Evolutionary conservation across 2,797 vertebrate species (phyloP), one percentile per base, ranked within the genome.

Genomic region (Crocodylus rhombifer): DNA sequence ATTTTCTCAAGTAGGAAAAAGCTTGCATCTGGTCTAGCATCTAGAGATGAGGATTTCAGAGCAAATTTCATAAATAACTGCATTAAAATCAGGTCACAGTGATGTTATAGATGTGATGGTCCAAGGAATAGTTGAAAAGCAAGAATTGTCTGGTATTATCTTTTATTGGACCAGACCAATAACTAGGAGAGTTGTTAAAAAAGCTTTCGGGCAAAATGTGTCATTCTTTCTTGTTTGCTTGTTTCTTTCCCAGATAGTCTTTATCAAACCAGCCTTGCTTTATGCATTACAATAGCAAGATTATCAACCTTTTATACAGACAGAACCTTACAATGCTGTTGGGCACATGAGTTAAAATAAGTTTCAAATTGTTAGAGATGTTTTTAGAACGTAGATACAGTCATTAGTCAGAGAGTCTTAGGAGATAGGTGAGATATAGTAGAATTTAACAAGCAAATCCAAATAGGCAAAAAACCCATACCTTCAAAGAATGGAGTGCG

Each of bases 321-420:
- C 16, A 5, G 5, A 6, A 73, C 1, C 93, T 91, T 64, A 85
- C 25, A 83, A 23, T 0, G 3, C 0, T 1, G 0, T 28, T 92
- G 36, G 26, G 69, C 21, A 71, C 60, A 9, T 51, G 76, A 73
- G 71, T 15, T 16, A 84, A 65, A 78, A 36, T 28, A n/a, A 61
- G 2, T 57, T 73, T 6, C 77, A 73, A 26, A 14, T 77, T 86
- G 80, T 23, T 26, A 80, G 17, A 2, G 18, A 61, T 7, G 9
- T 36, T 33, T 28, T 78, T 65, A 86, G 57, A 86, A 57, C 12
- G 30, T 14, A 74, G 3, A 33, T 73, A 6, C 7, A 20, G 15
- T 33, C 67, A 51, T 9, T 51, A 51, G 62, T 42, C 69, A 64
- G 15, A 15, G 0, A 25, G 42, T 12, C 60, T 89, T 2, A 63